Evolutionary conservation across 2,888 invertebrate species (phyloP), one percentile per base, ranked within the genome.

Genomic region (Ormia ochracea): DNA sequence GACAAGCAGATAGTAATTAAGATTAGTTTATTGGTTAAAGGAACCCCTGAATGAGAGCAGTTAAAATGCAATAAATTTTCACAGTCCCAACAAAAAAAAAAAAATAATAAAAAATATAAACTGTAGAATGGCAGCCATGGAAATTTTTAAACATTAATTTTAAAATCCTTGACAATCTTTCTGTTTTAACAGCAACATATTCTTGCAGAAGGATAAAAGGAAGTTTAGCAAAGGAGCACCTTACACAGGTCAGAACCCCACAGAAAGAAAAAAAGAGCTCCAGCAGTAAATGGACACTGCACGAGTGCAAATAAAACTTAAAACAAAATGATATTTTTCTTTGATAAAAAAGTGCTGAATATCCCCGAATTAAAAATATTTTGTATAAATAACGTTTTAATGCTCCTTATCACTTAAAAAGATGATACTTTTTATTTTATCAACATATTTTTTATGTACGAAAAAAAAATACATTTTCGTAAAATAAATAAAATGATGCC

Each of bases 241-340:
- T n/a, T 21, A 28, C 58, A 77, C 58, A 70, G 70, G 65, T 77
- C 65, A 66, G 52, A 59, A 58, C 50, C 58, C 23, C 65, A 77
- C 1, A 31, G 9, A 4, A 17, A 26, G 10, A 0, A 12, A 61
- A 45, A 50, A 10, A 12, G 28, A 33, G 4, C 3, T 4, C 23
- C 4, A 31, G 14, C 38, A 52, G 12, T 12, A 45, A 45, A 41
- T 33, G 14, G 7, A 3, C 19, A 41, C n/a, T 5, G 50, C 2
- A 58, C 12, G 48, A 36, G 10, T 31, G 31, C 17, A 4, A 45
- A 56, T 17, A 50, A 50, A 70, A 50, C 10, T 58, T 59, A 41
- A 65, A 66, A 43, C 65, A 77, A 36, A n/a, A 65, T 69, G 58
- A 70, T 63, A 63, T 63, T 76, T 70, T 59, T 17, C 17, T 1